Evolutionary conservation across 53 echinoderm and acorn worm species (phyloP), one percentile per base, ranked within the genome.

Genomic region (Astropecten irregularis): DNA sequence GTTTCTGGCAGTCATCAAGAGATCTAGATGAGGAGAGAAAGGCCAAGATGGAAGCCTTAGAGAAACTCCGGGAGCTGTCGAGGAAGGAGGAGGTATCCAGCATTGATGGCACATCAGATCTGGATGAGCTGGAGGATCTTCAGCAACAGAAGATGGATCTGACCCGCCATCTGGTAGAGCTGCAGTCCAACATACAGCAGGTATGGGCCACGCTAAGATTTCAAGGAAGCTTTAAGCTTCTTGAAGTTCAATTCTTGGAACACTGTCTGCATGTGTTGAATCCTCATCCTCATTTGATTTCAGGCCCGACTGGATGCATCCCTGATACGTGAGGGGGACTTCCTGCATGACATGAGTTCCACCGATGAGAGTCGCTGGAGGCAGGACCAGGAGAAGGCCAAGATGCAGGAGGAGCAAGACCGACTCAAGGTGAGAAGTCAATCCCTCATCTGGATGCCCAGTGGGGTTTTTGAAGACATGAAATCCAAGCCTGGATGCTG

Each of bases 41-140:
- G 59, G 77, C 68, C 18, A 79, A 53, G 11, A 47, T 53, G 54
- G 79, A 68, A 34, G 69, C 81, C 55, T 47, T 96, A 9, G 89
- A 87, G 54, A 81, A 91, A 19, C 89, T 93, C 28, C 77, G 83
- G 34, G 77, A 58, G 29, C 6, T 60, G 27, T 38, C 77, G 9
- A 87, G 86, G 82, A 81, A 84, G 49, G 85, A 83, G 9, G 96
- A 96, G 40, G 85, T 89, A 23, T 56, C 85, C 19, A 91, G 93
- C 67, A 53, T 89, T 40, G 91, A 89, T 9, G 77, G 91, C 25
- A 79, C 90, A 51, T 93, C 91, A 8, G 93, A 93, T 10, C 35
- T 93, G 37, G 96, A 96, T 44, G 96, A 93, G 25, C 82, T 96
- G n/a, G 76, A 91, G 13, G 89, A 93, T 53, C 61, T 93, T 55